Percentiles rank a stretch among this genome's conserved stretches.
Evolutionary conservation across 1,140 invertebrate species (phyloP).

Genomic region (Dreissena polymorpha): DNA sequence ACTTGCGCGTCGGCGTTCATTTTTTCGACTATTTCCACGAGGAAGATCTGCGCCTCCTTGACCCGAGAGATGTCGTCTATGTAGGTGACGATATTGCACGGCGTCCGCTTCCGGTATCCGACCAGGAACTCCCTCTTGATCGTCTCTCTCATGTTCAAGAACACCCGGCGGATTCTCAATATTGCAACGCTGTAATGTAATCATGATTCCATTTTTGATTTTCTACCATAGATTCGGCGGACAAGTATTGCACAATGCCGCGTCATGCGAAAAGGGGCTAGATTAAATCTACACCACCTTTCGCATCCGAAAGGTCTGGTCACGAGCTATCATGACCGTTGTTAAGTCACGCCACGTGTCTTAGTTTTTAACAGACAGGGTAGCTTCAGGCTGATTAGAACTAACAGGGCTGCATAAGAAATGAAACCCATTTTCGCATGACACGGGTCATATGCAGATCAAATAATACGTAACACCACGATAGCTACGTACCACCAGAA

Average conservation of each 20-base stretch:
- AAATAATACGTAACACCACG: no score
- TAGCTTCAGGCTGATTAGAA: no score
- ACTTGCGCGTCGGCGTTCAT: conserved; percentile 5
- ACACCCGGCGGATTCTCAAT: conserved; percentile 61
- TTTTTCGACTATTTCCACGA: conserved; percentile 61
- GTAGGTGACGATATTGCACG: conserved; percentile 59
- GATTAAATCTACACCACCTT: not conserved
- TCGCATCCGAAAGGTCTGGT: not conserved
- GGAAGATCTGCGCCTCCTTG: conserved; percentile 48
- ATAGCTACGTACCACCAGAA: conserved; percentile 40
- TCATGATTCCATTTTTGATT: not conserved
- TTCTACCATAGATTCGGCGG: not conserved
- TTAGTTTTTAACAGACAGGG: no score
- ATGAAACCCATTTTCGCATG: no score
- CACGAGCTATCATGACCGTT: no score
- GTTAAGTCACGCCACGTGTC: no score
- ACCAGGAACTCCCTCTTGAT: conserved; percentile 62
- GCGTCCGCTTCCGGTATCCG: conserved; percentile 56
- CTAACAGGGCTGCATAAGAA: no score
- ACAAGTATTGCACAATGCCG: not conserved
- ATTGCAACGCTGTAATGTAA: conserved; percentile 54
- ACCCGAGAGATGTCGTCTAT: conserved; percentile 59
- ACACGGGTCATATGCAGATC: no score
- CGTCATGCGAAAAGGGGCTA: not conserved
- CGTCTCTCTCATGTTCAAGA: conserved; percentile 64